Base-by-base conservation (phyloP, 2,888 invertebrate genomes). In the Petrolisthes cinctipes region DNA sequence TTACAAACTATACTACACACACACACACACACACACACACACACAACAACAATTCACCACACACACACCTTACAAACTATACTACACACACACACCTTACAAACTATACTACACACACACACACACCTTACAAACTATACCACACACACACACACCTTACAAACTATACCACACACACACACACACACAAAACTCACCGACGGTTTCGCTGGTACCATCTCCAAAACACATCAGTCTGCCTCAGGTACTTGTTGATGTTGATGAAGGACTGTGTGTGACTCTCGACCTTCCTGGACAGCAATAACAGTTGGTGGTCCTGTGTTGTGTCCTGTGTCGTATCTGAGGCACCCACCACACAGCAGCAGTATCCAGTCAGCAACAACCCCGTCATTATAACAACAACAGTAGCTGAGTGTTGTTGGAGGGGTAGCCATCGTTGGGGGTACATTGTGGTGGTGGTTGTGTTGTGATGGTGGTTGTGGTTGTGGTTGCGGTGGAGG, bases 141-240 rank as follows among this genome's bases (percentile, higher is more conserved):
- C n/a, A n/a, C n/a, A 61, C 61, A 61, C 61, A 61, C 61, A 61
- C 61, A 61, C 61, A 61, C 61, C 61, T 11, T n/a, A n/a, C 71
- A 14, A 14, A 14, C 71, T n/a, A 1, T n/a, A 6, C 14, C 20
- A 71, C 20, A 71, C 14, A 61, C 61, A 61, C 61, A 61, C 61
- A 61, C 61, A 61, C 61, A 61, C 1, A 61, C 61, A 61, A 37
- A 14, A 75, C 87, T 84, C 75, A 87, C 87, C 76, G 80, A 17
- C 81, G 68, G 66, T 84, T 87, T 6, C 54, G 14, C 51, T 84
- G 87, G 75, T 80, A 87, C 87, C 87, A 87, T n/a, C 66, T 81
- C 87, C 87, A 87, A 23, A 87, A 84, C 61, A 56, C 66, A n/a
- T 87, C 83, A 0, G 87, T 87, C 57, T 84, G 56, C 5, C 71